These are phyloP conservation scores for Phaenicophaeus curvirostris DNA, from an alignment of 2,797 vertebrate genomes.

Conservation along the genomic window DNA sequence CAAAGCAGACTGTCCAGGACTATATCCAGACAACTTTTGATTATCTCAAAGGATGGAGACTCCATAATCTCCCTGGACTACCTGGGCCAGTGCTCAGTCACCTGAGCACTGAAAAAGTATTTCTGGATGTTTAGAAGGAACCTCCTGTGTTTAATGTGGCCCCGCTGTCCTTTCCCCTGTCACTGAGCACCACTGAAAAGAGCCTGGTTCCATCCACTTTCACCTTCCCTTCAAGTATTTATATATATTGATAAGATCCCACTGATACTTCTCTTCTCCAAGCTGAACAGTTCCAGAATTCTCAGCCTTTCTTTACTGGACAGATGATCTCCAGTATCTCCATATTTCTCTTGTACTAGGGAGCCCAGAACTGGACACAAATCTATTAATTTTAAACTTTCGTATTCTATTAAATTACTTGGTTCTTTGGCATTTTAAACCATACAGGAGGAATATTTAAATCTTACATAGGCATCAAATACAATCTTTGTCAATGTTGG, in stretches of 20 bases:
- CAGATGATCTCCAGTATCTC: neutral
- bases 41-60: neutral
- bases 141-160: neutral
- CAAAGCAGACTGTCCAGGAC: accelerated
- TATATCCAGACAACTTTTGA: accelerated
- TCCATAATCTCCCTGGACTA: neutral
- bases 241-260: neutral
- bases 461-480: neutral
- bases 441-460: neutral
- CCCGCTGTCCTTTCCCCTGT: neutral
- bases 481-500: neutral
- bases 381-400: neutral
- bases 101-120: neutral
- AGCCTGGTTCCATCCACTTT: neutral
- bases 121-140: neutral
- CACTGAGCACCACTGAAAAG: neutral
- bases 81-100: neutral
- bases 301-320: neutral
- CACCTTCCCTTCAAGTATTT: neutral
- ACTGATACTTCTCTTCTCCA: neutral
- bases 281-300: neutral
- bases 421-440: neutral
- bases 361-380: neutral
- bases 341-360: accelerated
- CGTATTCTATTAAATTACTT: neutral